phyloP scores from a whole-genome alignment of 1,140 invertebrate genomes.

The Gyrodactylus salaris region DNA sequence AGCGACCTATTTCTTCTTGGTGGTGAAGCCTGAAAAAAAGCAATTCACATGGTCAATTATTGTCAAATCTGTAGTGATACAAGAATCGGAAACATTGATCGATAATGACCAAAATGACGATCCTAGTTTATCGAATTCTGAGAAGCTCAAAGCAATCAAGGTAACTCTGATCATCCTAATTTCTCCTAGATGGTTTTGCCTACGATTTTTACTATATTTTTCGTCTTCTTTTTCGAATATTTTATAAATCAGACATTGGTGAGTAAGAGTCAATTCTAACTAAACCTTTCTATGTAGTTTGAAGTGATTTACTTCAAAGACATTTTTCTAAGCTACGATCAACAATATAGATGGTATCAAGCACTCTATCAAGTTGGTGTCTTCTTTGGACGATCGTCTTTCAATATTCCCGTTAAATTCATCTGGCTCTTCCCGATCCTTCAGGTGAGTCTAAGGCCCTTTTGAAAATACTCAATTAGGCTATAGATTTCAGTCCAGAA shows the following conservation, averaged over 20 bases:
- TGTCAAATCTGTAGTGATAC: background rate
- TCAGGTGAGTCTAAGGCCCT: background rate
- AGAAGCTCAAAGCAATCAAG: too few relatives aligned
- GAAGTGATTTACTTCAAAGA: background rate
- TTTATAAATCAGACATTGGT: background rate
- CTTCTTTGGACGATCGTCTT: background rate
- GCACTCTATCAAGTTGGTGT: background rate
- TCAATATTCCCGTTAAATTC: background rate
- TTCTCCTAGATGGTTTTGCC: background rate
- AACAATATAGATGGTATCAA: background rate
- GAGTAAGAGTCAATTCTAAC: background rate
- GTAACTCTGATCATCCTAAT: too few relatives aligned
- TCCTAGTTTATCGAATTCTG: too few relatives aligned
- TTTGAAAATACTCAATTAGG: too few relatives aligned
- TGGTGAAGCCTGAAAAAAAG: background rate
- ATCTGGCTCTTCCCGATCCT: background rate
- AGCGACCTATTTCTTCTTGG: background rate
- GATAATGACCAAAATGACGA: too few relatives aligned
- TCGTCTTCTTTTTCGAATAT: background rate
- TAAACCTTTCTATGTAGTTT: background rate
- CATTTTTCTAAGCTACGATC: background rate
- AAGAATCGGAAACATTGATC: too few relatives aligned
- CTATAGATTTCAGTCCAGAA: too few relatives aligned
- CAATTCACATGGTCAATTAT: background rate
- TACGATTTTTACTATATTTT: background rate